Evolutionary conservation across 2,113 vertebrate genomes (phyloP).

Genomic region (Paralichthys olivaceus): DNA sequence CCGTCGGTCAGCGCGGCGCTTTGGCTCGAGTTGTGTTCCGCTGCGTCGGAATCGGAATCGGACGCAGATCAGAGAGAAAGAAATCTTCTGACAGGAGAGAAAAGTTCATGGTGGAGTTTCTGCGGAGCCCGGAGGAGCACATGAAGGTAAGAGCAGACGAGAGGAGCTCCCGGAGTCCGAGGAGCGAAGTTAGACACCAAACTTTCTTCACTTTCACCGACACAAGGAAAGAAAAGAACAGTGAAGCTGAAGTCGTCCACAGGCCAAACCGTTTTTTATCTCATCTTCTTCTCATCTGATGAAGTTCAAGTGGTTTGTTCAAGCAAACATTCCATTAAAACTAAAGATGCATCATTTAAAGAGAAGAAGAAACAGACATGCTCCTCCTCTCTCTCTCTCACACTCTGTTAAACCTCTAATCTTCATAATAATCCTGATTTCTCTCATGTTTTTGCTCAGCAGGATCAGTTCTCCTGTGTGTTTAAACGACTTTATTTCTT

Average conservation of each 20-base stretch:
- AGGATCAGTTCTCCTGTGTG: too few relatives aligned
- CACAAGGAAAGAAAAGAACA: not conserved
- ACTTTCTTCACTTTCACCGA: not conserved
- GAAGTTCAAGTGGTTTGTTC: not conserved
- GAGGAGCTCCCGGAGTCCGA: not conserved
- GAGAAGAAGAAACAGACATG: not conserved
- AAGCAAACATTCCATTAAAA: not conserved
- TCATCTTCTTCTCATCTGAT: not conserved
- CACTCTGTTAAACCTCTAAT: not conserved
- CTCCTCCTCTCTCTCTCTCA: not conserved
- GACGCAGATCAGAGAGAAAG: constrained; percentile 71
- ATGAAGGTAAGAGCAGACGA: constrained; percentile 75
- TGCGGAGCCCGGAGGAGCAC: constrained; percentile 51
- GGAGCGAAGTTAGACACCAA: not conserved
- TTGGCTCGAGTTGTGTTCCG: constrained; percentile 56
- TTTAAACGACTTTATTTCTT: not conserved
- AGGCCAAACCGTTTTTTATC: not conserved
- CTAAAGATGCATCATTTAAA: not conserved
- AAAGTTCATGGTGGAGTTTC: constrained; percentile 78
- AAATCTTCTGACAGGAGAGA: constrained; percentile 65
- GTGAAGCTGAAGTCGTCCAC: not conserved
- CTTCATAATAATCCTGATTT: not conserved
- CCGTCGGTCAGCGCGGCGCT: constrained; percentile 29
- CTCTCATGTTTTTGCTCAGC: not conserved
- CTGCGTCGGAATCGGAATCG: constrained; percentile 59